A percentile compares a stretch with the other conserved stretches of the same genome.
Evolutionary conservation across 2,797 vertebrate genomes (phyloP).

Genomic region (Triplophysa bombifrons): DNA sequence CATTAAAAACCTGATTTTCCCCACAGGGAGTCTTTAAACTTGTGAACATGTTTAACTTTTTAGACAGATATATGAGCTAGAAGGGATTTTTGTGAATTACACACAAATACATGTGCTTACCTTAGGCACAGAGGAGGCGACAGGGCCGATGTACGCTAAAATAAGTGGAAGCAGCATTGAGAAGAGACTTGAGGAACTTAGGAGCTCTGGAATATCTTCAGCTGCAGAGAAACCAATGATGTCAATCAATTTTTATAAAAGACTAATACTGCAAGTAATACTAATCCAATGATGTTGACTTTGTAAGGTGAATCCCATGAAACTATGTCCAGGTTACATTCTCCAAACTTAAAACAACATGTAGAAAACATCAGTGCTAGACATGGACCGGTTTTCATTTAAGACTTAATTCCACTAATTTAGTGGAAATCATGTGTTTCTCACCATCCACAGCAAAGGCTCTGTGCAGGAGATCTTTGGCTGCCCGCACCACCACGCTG

Average conservation of each 20-base stretch:
- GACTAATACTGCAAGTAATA: not conserved
- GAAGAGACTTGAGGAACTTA: slow-evolving; percentile 98
- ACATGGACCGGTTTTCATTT: too few species aligned
- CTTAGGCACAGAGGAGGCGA: slow-evolving; percentile 96
- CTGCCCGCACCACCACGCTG: slow-evolving; percentile 92
- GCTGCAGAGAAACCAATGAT: slow-evolving; percentile 71
- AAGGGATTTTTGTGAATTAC: not conserved
- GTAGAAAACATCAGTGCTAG: not conserved
- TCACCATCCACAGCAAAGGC: slow-evolving; percentile 98
- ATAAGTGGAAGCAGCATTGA: slow-evolving; percentile 98
- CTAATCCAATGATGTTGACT: not conserved
- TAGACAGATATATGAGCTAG: not conserved
- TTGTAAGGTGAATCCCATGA: not conserved
- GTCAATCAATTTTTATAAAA: not conserved
- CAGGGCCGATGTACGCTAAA: slow-evolving; percentile 96
- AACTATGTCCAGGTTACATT: too few species aligned
- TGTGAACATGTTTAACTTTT: not conserved
- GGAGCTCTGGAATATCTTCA: slow-evolving; percentile 97
- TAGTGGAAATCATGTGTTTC: slow-evolving; percentile 27
- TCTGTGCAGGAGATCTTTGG: slow-evolving; percentile 95
- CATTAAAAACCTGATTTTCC: not conserved
- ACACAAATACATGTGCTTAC: slow-evolving; percentile 66
- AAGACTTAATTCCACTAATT: too few species aligned
- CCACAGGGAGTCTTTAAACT: too few species aligned
- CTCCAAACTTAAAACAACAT: too few species aligned